Evolutionary conservation across 2,797 vertebrate genomes (phyloP), one percentile per base, ranked within the genome.

Genomic region (Emys orbicularis): DNA sequence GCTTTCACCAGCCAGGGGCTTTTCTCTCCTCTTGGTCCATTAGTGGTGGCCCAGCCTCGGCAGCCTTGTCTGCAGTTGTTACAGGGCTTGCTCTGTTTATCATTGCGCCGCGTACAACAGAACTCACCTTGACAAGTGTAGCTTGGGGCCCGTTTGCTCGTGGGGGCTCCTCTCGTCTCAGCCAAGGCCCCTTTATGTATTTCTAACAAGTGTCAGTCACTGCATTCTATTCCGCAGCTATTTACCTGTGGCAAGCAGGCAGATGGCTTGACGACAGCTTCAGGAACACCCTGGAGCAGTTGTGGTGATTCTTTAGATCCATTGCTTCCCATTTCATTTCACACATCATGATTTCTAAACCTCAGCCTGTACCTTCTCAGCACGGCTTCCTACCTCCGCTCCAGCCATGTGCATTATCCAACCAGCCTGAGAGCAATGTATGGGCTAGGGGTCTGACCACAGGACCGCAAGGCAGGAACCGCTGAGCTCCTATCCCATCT

Each of bases 321-420:
- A 77, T 92, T 93, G 96, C 96, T 98, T 97, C 97, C 97, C 97
- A 89, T 97, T 97, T 97, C 95, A 96, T 96, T 97, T 97, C 97
- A 88, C 97, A 97, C 97, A 92, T 98, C 96, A 96, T 97, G 97
- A 97, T 97, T 98, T 95, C 97, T 93, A 94, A 96, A 93, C 95
- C 95, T 97, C 96, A 97, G 96, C 95, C 86, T 9, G 84, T 92
- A 97, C 97, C 95, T 97, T 97, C 94, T 91, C 96, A 6, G 91
- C 84, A 27, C 52, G 93, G 88, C 95, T 94, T 93, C 84, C 93
- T 87, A 90, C 84, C 93, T 95, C 95, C 49, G 2, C 10, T 47
- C 83, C 0, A 1, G 80, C 94, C 29, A 49, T 41, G 1, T 0
- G 72, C 10, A 1, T 84, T 86, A 37, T 12, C 1, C 83, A 2